Percentiles rank a stretch among this genome's conserved stretches.
These are phyloP conservation scores for Pheosia tremula DNA, from an alignment of 2,888 invertebrate species.

Conservation along the genomic window DNA sequence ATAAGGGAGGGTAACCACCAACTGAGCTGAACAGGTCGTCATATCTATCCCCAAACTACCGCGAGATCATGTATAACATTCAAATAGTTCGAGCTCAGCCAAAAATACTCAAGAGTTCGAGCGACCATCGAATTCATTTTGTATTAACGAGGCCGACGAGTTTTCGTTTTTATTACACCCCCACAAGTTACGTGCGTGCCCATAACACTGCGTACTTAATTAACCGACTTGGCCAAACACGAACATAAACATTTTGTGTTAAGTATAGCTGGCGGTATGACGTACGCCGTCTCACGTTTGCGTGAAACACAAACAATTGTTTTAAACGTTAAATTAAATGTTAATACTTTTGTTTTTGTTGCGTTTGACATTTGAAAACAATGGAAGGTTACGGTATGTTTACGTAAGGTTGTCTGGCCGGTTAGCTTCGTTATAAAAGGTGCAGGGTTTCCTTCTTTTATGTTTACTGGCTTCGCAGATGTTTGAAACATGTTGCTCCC, in stretches of 20 bases:
- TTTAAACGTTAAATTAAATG: slow-evolving; percentile 39
- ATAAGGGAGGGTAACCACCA: no score
- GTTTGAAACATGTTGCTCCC: no score
- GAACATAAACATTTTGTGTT: slow-evolving; percentile 60
- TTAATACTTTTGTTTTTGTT: slow-evolving; percentile 27
- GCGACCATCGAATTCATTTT: slow-evolving; percentile 11
- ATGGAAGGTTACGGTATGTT: neutral
- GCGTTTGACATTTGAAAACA: slow-evolving; percentile 21
- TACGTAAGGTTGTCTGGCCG: neutral
- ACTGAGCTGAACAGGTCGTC: no score
- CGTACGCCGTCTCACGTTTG: slow-evolving; percentile 10
- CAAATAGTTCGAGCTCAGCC: no score
- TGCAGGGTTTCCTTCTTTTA: no score
- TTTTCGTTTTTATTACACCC: slow-evolving; percentile 59
- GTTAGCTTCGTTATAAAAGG: no score
- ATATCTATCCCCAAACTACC: no score
- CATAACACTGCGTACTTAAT: slow-evolving; percentile 65
- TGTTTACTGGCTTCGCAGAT: no score
- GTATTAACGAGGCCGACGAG: slow-evolving; percentile 28
- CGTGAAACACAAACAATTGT: slow-evolving; percentile 34
- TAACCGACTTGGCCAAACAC: slow-evolving; percentile 66
- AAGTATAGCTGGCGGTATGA: slow-evolving; percentile 53
- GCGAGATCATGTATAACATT: no score
- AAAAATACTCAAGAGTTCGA: neutral
- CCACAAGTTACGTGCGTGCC: slow-evolving; percentile 65